Base-by-base conservation (phyloP, 1,140 invertebrate genomes). In the Mya arenaria region DNA sequence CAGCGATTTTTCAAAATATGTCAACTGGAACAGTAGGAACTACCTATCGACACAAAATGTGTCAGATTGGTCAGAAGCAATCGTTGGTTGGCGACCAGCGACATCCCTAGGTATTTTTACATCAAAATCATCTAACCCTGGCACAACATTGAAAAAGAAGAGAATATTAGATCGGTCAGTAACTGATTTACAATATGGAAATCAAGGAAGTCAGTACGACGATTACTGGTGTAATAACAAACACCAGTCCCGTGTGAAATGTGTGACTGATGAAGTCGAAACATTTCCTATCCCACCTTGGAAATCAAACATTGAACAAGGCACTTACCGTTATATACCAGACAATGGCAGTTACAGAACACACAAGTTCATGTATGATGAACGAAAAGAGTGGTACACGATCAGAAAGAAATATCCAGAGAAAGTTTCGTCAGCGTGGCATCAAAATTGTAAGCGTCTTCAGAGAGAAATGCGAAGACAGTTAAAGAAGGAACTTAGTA, bases 251-350 rank as follows among this genome's bases (percentile, higher is more conserved):
- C 73, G 32, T 25, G 69, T 88, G 13, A 75, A 82, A 37, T 87
- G 87, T 74, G 73, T 86, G 23, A 73, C 72, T 81, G 88, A 87
- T 56, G 87, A 90, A 63, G 71, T 82, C 55, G 78, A 83, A 36
- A 56, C 77, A 23, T 68, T 69, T 41, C 66, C 79, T 30, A 55
- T 85, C 30, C 69, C 86, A 28, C 39, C 80, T 13, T 91, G 90
- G 90, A 89, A 89, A 78, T 85, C 84, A 23, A 86, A 85, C 65
- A 89, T 91, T 10, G 90, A 91, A 75, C 86, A 89, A 36, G 84
- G 85, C 5, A 90, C 90, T 5, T 91, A 86, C 63, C 81, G 89
- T 62, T 91, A 91, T 72, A 82, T 91, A 34, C 86, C 85, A 28
- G 86, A 91, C 63, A 90, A 90, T 69, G 89, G 88, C 2, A 85